Conservation (phyloP, 2,888 invertebrate species). For the Arge pagana region DNA sequence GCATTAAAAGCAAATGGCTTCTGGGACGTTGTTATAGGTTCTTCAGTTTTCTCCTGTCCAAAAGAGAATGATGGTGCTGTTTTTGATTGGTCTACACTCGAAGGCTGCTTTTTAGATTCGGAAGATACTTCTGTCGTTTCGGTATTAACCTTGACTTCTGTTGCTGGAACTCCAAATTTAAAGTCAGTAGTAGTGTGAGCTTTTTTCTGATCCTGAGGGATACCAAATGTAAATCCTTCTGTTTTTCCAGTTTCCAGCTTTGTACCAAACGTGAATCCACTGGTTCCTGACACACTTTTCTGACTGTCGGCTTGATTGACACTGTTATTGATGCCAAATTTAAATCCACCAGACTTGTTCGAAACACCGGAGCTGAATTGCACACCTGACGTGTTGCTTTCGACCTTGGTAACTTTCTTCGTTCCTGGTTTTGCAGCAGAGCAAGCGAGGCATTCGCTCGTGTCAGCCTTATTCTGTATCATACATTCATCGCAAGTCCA, state of each 20-base stretch:
- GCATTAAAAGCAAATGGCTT: constrained; percentile 23
- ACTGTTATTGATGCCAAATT: constrained; percentile 61
- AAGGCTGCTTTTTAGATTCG: constrained; percentile 22
- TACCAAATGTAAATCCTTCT: constrained; percentile 44
- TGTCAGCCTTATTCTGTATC: constrained; percentile 60
- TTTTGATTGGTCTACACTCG: constrained; percentile 23
- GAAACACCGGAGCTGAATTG: constrained; percentile 48
- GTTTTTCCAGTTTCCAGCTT: constrained; percentile 31
- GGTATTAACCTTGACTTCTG: constrained; percentile 25
- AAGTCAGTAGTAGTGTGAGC: constrained; percentile 26
- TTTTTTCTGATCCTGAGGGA: constrained; percentile 29
- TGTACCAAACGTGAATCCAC: constrained; percentile 56
- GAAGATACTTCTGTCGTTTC: neutral
- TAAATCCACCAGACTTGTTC: constrained; percentile 44
- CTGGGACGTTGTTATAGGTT: constrained; percentile 20
- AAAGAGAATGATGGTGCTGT: constrained; percentile 32
- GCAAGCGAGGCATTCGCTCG: constrained; percentile 63
- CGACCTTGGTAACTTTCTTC: constrained; percentile 28
- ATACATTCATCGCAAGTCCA: constrained; percentile 68
- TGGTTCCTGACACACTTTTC: constrained; percentile 31
- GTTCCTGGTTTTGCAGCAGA: constrained; percentile 61
- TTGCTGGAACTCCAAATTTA: constrained; percentile 34
- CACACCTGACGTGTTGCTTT: constrained; percentile 27
- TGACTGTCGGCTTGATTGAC: constrained; percentile 35
- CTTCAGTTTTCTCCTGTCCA: constrained; percentile 34